Conservation (phyloP, 2,113 vertebrate species). For the Sialia sialis region DNA sequence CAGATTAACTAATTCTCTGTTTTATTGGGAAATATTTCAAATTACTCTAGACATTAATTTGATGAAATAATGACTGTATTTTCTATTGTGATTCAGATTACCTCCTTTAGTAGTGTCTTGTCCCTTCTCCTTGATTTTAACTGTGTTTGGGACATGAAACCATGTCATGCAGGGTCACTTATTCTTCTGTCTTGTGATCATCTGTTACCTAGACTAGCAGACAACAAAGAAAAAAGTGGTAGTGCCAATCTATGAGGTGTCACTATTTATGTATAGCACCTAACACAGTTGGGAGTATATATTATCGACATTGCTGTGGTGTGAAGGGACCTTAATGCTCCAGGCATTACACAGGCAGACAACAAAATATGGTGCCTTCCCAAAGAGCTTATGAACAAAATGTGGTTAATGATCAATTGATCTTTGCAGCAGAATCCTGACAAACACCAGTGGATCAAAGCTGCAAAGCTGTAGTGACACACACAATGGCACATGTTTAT, state of each 20-base stretch:
- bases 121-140: background rate
- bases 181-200: background rate
- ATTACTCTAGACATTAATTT: background rate
- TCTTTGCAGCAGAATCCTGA: background rate
- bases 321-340: conserved; percentile 52
- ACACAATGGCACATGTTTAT: background rate
- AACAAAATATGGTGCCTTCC: conserved; percentile 26
- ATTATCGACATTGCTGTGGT: conserved; percentile 11
- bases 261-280: conserved; percentile 31
- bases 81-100: background rate
- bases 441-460: background rate
- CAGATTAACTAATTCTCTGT: background rate
- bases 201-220: conserved; percentile 27
- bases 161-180: background rate
- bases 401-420: background rate
- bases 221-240: background rate
- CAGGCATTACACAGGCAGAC: background rate
- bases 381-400: conserved; percentile 8
- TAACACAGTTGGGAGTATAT: conserved; percentile 25
- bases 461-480: background rate
- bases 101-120: background rate
- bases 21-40: background rate
- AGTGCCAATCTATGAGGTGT: background rate
- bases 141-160: background rate
- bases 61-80: background rate